phyloP scores from a whole-genome alignment of 92 coral and sea anemone genomes.

The Hydrozoanthus gracilis region DNA sequence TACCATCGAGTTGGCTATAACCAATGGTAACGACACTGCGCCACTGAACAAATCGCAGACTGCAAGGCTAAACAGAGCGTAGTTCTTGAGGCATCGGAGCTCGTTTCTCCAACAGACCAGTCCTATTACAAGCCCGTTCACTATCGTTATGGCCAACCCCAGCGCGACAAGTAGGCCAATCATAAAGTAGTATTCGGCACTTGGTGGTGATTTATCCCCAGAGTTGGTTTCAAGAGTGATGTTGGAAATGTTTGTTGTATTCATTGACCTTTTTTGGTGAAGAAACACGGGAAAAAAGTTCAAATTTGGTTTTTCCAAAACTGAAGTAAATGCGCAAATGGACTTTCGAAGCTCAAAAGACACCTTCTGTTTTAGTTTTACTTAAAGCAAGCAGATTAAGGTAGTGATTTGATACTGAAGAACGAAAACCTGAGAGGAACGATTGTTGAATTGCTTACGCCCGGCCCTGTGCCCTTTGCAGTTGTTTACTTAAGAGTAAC shows the following conservation, averaged over 20 bases:
- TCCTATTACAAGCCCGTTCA: slow-evolving; percentile 2
- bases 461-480: no score
- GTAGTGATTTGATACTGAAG: no score
- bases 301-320: no score
- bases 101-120: slow-evolving; percentile 13
- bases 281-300: no score
- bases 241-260: neutral
- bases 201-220: neutral
- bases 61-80: slow-evolving; percentile 11
- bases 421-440: no score
- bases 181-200: neutral
- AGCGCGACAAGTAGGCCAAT: neutral
- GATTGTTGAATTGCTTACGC: no score
- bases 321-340: no score
- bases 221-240: neutral
- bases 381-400: no score
- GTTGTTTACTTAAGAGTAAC: no score
- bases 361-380: no score
- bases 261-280: neutral
- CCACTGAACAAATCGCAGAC: slow-evolving; percentile 5
- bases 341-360: no score
- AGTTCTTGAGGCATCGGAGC: slow-evolving; percentile 4
- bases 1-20: neutral
- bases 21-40: neutral
- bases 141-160: neutral